phyloP scores from a whole-genome alignment of 2,797 vertebrate genomes.

The Gila robusta region DNA sequence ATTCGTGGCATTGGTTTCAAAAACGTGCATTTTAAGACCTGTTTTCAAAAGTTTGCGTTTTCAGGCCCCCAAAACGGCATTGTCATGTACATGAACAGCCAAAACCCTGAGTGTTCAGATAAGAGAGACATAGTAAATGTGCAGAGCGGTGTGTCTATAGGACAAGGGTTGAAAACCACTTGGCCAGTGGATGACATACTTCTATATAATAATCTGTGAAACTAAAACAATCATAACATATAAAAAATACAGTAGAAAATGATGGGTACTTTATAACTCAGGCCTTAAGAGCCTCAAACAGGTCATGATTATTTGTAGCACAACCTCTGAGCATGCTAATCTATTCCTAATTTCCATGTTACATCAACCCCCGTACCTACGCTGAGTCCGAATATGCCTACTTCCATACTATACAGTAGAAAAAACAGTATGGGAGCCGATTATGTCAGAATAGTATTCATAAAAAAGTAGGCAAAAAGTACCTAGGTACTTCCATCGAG shows the following conservation, averaged over 20 bases:
- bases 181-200: background rate
- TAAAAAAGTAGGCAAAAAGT: too few relatives aligned
- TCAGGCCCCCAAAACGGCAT: too few relatives aligned
- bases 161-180: background rate
- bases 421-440: background rate
- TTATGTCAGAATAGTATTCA: too few relatives aligned
- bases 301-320: background rate
- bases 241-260: background rate
- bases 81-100: background rate
- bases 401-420: background rate
- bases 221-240: background rate
- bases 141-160: background rate
- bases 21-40: background rate
- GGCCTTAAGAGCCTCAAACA: background rate
- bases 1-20: background rate
- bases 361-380: background rate
- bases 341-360: constrained; percentile 25
- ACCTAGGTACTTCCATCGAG: too few relatives aligned
- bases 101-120: background rate
- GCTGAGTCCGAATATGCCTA: background rate
- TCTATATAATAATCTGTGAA: background rate
- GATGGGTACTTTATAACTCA: background rate
- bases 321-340: background rate
- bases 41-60: too few relatives aligned
- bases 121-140: background rate